A percentile compares a stretch with the other conserved stretches of the same genome.
Conservation (phyloP, 2,888 invertebrate species). For the Drosophila atroscutellata region DNA sequence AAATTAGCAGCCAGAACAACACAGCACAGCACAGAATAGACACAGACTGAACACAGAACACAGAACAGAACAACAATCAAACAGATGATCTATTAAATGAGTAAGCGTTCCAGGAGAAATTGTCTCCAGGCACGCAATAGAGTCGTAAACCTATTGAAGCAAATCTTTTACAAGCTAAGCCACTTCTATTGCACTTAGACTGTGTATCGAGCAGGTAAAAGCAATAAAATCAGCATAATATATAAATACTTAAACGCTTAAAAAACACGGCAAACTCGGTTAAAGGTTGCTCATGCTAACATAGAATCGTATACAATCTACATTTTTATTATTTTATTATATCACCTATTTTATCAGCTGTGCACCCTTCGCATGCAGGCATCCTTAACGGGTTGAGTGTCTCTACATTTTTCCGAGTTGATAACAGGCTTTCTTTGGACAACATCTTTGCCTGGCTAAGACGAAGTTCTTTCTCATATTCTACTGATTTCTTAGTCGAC, state of each 20-base stretch:
- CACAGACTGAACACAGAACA: background rate
- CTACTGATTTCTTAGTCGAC: background rate
- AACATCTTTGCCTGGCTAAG: background rate
- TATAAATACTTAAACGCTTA: background rate
- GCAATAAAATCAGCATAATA: constrained; percentile 1
- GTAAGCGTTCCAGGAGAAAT: background rate
- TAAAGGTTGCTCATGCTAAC: background rate
- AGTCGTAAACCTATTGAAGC: constrained; percentile 29
- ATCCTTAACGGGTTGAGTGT: background rate
- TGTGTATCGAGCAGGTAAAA: background rate
- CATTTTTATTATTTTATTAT: background rate
- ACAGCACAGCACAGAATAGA: constrained; percentile 1
- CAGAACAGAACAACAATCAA: constrained; percentile 20
- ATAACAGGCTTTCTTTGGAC: background rate
- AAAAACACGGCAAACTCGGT: background rate
- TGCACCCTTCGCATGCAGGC: no score
- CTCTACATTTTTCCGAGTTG: background rate
- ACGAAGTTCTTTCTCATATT: background rate
- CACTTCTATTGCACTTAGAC: background rate
- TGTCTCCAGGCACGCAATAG: constrained; percentile 4
- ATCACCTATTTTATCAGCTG: background rate
- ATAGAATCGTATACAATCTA: background rate
- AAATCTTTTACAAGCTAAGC: background rate
- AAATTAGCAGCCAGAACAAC: constrained; percentile 66
- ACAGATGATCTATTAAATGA: constrained; percentile 45